A percentile compares a stretch with the other conserved stretches of the same genome.
Conservation (phyloP, 2,797 vertebrate genomes). For the Xenops minutus region DNA sequence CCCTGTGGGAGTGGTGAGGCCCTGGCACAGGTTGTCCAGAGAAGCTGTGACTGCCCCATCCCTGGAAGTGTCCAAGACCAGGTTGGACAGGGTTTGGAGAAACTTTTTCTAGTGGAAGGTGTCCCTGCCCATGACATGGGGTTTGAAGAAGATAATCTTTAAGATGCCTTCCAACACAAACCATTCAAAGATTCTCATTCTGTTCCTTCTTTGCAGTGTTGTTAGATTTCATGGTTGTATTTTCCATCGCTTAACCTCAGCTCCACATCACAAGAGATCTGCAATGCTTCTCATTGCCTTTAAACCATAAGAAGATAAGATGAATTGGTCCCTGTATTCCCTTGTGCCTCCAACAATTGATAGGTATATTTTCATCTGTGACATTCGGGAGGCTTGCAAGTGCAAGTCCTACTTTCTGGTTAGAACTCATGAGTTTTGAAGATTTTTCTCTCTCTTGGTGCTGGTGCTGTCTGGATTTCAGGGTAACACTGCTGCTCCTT, state of each 20-base stretch:
- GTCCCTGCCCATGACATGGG: background rate
- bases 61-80: background rate
- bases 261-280: background rate
- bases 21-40: background rate
- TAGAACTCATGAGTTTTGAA: background rate
- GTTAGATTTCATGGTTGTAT: background rate
- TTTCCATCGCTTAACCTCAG: background rate
- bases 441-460: background rate
- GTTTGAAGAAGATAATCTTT: fast-evolving
- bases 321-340: background rate
- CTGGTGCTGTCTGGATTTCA: background rate
- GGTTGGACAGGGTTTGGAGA: fast-evolving
- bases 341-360: background rate
- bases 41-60: background rate
- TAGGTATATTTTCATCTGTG: background rate
- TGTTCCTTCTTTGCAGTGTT: background rate
- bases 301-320: background rate
- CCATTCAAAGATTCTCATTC: background rate
- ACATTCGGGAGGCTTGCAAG: background rate
- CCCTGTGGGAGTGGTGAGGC: background rate
- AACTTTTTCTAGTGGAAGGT: fast-evolving
- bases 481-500: background rate
- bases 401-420: background rate
- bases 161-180: background rate
- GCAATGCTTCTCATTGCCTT: background rate